Evolutionary conservation across 2,888 invertebrate genomes (phyloP).

Genomic region (Plemyria rubiginata): DNA sequence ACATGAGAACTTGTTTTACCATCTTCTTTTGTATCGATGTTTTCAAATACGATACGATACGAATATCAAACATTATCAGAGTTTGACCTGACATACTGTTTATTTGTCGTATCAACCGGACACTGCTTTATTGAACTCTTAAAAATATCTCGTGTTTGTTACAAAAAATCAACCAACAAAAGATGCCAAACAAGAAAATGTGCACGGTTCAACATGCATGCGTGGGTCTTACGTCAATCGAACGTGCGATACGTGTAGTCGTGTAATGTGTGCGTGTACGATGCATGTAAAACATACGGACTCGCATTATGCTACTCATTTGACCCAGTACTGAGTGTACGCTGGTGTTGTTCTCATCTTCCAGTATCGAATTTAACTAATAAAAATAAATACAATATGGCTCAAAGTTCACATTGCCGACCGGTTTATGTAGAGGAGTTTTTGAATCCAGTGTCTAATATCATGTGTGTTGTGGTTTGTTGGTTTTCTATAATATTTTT

Average conservation of each 20-base stretch:
- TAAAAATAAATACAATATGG: conserved; percentile 47
- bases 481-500: conserved; percentile 30
- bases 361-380: conserved; percentile 43
- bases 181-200: not conserved
- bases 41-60: too few relatives aligned
- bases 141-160: conserved; percentile 1
- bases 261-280: conserved; percentile 23
- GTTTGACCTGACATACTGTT: not conserved
- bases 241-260: not conserved
- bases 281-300: conserved; percentile 32
- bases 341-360: conserved; percentile 49
- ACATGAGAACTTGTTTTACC: too few relatives aligned
- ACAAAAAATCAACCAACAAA: not conserved
- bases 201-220: not conserved
- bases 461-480: conserved; percentile 56
- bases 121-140: not conserved
- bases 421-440: conserved; percentile 42
- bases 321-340: conserved; percentile 51
- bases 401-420: conserved; percentile 49
- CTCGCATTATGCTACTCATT: conserved; percentile 48
- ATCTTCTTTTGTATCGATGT: too few relatives aligned
- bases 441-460: conserved; percentile 41
- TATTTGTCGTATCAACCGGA: not conserved
- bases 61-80: too few relatives aligned
- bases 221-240: conserved; percentile 2